Conservation (phyloP, 2,888 invertebrate genomes). For the Aleiodes alternator region DNA sequence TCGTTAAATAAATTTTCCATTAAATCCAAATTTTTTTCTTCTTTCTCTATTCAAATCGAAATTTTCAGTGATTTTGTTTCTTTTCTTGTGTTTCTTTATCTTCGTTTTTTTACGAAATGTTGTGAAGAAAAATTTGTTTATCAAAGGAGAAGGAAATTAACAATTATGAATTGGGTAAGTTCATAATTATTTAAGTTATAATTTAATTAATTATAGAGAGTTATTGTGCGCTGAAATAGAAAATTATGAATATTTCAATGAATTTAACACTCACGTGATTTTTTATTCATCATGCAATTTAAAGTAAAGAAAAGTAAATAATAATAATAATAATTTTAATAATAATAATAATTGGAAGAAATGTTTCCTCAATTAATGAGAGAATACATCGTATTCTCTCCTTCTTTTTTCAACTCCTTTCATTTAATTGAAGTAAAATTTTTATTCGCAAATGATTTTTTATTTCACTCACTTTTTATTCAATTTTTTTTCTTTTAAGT, state of each 20-base stretch:
- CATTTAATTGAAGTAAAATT: no score
- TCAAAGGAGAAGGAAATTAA: constrained; percentile 6
- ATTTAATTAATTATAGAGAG: constrained; percentile 46
- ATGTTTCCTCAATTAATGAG: no score
- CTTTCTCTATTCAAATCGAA: background rate
- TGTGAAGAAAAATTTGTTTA: background rate
- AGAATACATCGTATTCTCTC: no score
- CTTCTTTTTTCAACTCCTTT: no score
- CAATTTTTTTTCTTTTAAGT: background rate
- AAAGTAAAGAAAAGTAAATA: no score
- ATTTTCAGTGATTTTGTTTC: constrained; percentile 11
- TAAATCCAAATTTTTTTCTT: background rate
- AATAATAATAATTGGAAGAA: no score
- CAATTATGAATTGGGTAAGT: constrained; percentile 56
- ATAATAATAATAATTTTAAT: no score
- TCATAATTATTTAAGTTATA: background rate
- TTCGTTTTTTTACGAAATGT: background rate
- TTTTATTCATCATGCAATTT: background rate
- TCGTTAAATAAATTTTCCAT: background rate
- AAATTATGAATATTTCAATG: constrained; percentile 7
- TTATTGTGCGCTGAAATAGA: constrained; percentile 14
- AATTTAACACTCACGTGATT: constrained; percentile 23
- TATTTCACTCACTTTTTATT: background rate
- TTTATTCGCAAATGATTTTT: background rate
- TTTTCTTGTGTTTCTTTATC: constrained; percentile 1